Base-by-base conservation (phyloP, 2,888 invertebrate species). In the Microctonus aethiopoides region DNA sequence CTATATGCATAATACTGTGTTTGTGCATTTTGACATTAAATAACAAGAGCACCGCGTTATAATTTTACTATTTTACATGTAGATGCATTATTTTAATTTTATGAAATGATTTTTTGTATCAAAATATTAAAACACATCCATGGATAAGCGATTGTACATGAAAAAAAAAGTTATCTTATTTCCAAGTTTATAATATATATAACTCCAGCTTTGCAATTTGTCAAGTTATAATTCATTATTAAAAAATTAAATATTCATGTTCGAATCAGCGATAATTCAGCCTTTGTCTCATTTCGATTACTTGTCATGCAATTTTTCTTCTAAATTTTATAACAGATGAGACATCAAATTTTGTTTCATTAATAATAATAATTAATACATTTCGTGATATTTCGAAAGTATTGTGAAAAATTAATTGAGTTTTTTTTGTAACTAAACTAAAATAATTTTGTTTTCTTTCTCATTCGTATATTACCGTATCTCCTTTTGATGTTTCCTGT, bases 251-350 rank as follows among this genome's bases (percentile, higher is more conserved):
- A 59, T 63, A 46, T 52, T 67, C 59, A 51, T 46, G 65, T 71
- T 64, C 57, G 73, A 46, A 71, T 63, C 73, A 71, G 69, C 76
- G 16, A 4, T 73, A 80, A 75, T 78, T 81, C 84, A 84, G 84
- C 83, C 84, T 83, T 84, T 82, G 78, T 83, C 83, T 84, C 83
- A 80, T 81, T 80, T 80, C 81, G 75, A 78, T 80, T 79, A 81
- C 80, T 78, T 80, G 81, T 84, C 82, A 84, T 84, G 83, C 80
- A 78, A 78, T 78, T 73, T 26, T 63, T 34, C 13, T 13, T 32
- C 16, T 52, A 16, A 29, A 24, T 63, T 29, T n/a, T 4, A 52
- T 32, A 26, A 13, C 26, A 10, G n/a, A 26, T n/a, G 34, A 51
- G 24, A 61, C 41, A 46, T 34, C 32, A 57, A 32, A 34, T 16